phyloP scores from a whole-genome alignment of 1,140 invertebrate genomes.

The Vollenhovia emeryi region DNA sequence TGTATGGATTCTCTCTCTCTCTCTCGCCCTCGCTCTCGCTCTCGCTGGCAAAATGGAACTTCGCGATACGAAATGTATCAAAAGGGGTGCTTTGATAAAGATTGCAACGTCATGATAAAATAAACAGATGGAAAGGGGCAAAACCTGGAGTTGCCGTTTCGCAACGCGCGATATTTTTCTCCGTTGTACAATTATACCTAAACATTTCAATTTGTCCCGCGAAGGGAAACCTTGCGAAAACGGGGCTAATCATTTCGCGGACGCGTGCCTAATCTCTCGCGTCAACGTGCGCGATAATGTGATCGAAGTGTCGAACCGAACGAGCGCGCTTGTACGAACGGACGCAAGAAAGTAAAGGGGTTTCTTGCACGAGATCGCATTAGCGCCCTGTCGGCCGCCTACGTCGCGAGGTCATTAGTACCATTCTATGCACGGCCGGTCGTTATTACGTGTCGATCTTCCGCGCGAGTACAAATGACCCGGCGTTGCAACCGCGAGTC shows the following conservation, averaged over 20 bases:
- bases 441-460: background rate
- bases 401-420: slow-evolving; percentile 54
- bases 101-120: background rate
- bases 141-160: background rate
- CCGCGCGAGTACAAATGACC: background rate
- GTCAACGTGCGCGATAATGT: slow-evolving; percentile 7
- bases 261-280: slow-evolving; percentile 9
- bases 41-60: background rate
- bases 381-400: slow-evolving; percentile 8
- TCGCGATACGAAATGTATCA: background rate
- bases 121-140: background rate
- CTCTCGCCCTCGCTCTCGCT: too few relatives aligned
- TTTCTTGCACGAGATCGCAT: slow-evolving; percentile 11
- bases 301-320: background rate
- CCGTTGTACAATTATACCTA: background rate
- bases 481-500: slow-evolving; percentile 1
- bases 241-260: background rate
- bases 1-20: slow-evolving; percentile 9
- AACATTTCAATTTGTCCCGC: background rate
- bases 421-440: background rate
- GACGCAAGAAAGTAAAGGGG: background rate
- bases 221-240: background rate
- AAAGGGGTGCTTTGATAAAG: background rate
- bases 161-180: background rate
- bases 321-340: slow-evolving; percentile 11